phyloP scores from a whole-genome alignment of 92 coral and sea anemone genomes.

The Nematostella vectensis region DNA sequence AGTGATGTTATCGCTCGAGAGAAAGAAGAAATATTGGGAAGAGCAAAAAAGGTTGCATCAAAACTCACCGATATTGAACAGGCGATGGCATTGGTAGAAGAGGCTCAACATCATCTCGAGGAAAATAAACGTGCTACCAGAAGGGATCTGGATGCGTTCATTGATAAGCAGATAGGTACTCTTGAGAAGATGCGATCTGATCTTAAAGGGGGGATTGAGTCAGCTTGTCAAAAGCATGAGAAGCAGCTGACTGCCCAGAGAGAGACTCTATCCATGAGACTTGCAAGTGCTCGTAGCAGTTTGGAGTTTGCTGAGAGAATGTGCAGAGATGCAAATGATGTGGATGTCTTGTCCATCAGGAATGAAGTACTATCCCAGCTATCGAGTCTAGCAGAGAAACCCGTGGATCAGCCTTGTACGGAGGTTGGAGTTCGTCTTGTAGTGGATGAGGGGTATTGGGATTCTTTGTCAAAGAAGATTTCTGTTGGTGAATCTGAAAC shows the following conservation, averaged over 20 bases:
- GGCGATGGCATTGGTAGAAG: slow-evolving; percentile 9
- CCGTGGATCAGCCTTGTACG: no score
- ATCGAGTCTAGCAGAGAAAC: no score
- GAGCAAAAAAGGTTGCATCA: slow-evolving; percentile 20
- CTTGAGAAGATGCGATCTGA: slow-evolving; percentile 8
- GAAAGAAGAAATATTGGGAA: slow-evolving; percentile 10
- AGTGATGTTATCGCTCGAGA: slow-evolving; percentile 23
- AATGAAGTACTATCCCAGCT: no score
- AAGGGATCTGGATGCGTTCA: slow-evolving; percentile 5
- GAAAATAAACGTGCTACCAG: slow-evolving; percentile 2
- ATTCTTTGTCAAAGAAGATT: no score
- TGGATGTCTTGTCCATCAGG: slow-evolving; percentile 23
- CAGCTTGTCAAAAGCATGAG: slow-evolving; percentile 12
- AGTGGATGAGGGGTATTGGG: no score
- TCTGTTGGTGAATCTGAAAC: no score
- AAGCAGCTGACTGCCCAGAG: slow-evolving; percentile 27
- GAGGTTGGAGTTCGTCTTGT: no score
- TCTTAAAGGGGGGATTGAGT: slow-evolving; percentile 4
- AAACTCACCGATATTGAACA: slow-evolving; percentile 7
- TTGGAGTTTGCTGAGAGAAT: slow-evolving; percentile 42
- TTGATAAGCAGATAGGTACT: slow-evolving; percentile 7
- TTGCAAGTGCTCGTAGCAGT: slow-evolving; percentile 27
- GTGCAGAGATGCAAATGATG: slow-evolving; percentile 33
- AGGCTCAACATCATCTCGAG: slow-evolving; percentile 14
- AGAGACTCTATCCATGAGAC: slow-evolving; percentile 22